Evolutionary conservation across 2,113 vertebrate species (phyloP).

Genomic region (Neolamprologus cancellatus): DNA sequence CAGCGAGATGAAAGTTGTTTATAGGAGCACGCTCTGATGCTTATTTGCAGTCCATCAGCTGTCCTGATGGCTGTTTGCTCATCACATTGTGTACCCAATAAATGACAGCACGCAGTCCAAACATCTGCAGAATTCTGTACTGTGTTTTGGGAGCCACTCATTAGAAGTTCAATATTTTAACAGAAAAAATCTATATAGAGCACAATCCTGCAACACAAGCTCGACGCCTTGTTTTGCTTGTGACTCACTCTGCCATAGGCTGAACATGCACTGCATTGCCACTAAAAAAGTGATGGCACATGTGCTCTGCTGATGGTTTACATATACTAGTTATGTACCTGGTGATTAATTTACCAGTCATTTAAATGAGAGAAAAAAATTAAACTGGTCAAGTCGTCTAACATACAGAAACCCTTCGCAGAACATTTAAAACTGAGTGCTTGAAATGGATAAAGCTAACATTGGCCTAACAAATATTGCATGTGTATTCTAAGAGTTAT

Average conservation of each 20-base stretch:
- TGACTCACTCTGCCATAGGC: background rate
- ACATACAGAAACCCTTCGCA: background rate
- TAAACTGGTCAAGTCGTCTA: background rate
- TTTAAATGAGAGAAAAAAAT: background rate
- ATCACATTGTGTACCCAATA: slow-evolving; percentile 10
- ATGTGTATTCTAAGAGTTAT: background rate
- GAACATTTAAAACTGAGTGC: background rate
- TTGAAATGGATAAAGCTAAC: background rate
- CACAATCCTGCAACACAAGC: background rate
- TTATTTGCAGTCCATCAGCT: slow-evolving; percentile 22
- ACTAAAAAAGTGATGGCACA: background rate
- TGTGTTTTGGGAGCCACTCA: background rate
- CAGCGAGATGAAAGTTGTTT: slow-evolving; percentile 8
- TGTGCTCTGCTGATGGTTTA: background rate
- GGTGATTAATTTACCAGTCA: background rate
- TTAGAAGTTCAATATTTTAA: background rate
- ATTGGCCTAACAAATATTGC: background rate
- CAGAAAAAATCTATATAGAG: background rate
- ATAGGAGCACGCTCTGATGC: background rate
- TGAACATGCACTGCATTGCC: background rate
- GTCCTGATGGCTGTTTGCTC: slow-evolving; percentile 34
- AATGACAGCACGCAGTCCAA: background rate
- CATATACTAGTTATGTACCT: background rate
- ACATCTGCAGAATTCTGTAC: slow-evolving; percentile 1
- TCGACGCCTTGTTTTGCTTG: background rate